A percentile compares a stretch with the other conserved stretches of the same genome.
These are phyloP conservation scores for Okapia johnstoni DNA, from an alignment of 2,113 vertebrate species.

Conservation along the genomic window DNA sequence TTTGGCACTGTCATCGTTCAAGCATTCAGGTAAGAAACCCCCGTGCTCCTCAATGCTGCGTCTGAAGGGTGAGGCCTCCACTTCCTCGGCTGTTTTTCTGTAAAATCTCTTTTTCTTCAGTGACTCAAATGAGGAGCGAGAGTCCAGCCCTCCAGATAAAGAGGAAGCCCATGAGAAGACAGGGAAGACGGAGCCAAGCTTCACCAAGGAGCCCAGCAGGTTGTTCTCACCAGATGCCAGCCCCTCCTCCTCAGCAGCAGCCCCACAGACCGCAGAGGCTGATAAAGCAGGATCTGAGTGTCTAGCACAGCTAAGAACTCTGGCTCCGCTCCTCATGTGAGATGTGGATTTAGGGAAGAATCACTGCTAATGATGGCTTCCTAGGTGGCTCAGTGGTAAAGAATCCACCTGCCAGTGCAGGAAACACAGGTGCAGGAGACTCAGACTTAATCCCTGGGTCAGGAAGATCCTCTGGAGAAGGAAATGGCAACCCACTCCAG, in stretches of 20 bases:
- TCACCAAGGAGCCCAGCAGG: conserved; percentile 85
- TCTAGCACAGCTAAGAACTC: fast-evolving
- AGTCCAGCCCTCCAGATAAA: conserved; percentile 86
- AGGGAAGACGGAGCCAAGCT: conserved; percentile 78
- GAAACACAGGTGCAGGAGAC: background rate
- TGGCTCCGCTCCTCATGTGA: no score
- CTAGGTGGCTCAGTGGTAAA: background rate
- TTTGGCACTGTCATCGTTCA: conserved; percentile 96
- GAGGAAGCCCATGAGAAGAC: conserved; percentile 78
- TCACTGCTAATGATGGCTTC: background rate
- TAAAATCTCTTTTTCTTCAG: conserved; percentile 73
- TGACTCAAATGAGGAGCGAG: conserved; percentile 90
- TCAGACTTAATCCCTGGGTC: background rate
- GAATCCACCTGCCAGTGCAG: background rate
- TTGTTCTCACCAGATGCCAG: background rate
- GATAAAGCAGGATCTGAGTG: fast-evolving
- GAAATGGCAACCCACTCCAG: background rate
- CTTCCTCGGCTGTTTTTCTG: background rate
- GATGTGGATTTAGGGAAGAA: no score
- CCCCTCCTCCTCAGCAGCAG: background rate
- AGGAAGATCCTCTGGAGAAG: background rate
- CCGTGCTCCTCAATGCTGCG: fast-evolving
- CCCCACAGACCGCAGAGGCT: fast-evolving
- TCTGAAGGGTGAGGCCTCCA: fast-evolving
- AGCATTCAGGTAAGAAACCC: conserved; percentile 89